Evolutionary conservation across 2,888 invertebrate species (phyloP).

Genomic region (Tetragnatha montana): DNA sequence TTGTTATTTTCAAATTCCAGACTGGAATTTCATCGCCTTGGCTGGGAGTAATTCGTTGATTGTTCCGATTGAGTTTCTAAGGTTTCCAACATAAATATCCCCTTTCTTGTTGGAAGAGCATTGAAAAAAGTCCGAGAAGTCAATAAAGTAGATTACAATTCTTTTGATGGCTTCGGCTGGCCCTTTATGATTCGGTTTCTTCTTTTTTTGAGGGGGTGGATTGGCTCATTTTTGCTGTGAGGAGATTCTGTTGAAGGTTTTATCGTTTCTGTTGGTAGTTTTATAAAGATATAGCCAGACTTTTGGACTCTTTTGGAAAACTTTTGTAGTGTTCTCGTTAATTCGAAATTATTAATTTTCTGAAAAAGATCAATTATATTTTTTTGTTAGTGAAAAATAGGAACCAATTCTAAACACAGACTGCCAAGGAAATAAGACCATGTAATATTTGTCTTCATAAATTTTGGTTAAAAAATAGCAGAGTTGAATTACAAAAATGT

Average conservation of each 20-base stretch:
- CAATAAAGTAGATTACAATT: constrained; percentile 54
- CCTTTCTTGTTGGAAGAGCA: constrained; percentile 39
- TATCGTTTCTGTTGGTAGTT: neutral
- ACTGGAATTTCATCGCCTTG: constrained; percentile 39
- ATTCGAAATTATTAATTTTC: too few species aligned
- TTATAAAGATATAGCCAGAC: too few species aligned
- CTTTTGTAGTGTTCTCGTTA: too few species aligned
- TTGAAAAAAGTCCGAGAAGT: constrained; percentile 39
- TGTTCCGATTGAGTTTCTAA: constrained; percentile 38
- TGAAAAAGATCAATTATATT: too few species aligned
- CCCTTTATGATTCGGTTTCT: neutral
- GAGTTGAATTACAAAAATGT: too few species aligned
- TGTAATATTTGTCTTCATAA: too few species aligned
- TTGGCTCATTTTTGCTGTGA: neutral
- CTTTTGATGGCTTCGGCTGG: constrained; percentile 4
- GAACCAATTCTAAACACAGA: too few species aligned
- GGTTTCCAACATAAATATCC: constrained; percentile 22
- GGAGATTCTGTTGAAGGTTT: neutral
- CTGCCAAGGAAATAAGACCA: too few species aligned
- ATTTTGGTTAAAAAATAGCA: too few species aligned
- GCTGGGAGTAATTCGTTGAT: constrained; percentile 45
- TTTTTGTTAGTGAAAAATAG: too few species aligned
- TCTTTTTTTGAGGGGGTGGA: neutral
- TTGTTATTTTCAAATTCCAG: constrained; percentile 47
- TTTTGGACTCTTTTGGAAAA: too few species aligned